phyloP scores from a whole-genome alignment of 2,113 vertebrate species.

The Brachionichthys hirsutus region DNA sequence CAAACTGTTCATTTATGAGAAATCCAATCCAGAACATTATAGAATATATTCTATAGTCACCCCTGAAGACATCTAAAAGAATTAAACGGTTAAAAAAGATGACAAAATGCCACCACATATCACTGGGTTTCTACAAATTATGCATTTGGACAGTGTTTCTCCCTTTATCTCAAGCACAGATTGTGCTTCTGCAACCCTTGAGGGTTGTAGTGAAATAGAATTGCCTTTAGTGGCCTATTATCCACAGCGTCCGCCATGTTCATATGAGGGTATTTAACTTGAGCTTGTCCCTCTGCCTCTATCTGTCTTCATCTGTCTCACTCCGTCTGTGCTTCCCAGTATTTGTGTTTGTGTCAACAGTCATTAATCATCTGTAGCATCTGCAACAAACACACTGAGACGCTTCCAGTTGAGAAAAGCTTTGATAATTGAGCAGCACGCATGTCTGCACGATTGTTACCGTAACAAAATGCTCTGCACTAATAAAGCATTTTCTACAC shows the following conservation, averaged over 20 bases:
- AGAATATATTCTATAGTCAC: no score
- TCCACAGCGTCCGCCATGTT: conserved; percentile 54
- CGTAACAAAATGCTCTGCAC: no score
- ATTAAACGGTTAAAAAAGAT: no score
- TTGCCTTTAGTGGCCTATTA: conserved; percentile 66
- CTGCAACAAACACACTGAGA: conserved; percentile 47
- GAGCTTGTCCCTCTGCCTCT: conserved; percentile 58
- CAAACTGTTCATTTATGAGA: no score
- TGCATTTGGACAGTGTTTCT: background rate
- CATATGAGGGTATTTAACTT: conserved; percentile 63
- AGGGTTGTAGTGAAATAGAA: conserved; percentile 50
- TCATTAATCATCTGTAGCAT: conserved; percentile 58
- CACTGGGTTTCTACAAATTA: background rate
- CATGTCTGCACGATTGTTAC: background rate
- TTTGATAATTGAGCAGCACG: conserved; percentile 21
- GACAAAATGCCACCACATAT: background rate
- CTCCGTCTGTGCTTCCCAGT: conserved; percentile 55
- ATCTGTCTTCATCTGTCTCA: conserved; percentile 68
- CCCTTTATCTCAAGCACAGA: conserved; percentile 25
- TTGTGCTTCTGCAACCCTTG: conserved; percentile 37
- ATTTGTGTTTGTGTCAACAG: conserved; percentile 65
- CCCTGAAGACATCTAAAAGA: no score
- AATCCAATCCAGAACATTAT: no score
- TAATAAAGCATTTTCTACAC: no score
- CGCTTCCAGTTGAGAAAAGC: conserved; percentile 35